Conservation (phyloP, 2,888 invertebrate genomes). For the Choristoneura rosaceana region DNA sequence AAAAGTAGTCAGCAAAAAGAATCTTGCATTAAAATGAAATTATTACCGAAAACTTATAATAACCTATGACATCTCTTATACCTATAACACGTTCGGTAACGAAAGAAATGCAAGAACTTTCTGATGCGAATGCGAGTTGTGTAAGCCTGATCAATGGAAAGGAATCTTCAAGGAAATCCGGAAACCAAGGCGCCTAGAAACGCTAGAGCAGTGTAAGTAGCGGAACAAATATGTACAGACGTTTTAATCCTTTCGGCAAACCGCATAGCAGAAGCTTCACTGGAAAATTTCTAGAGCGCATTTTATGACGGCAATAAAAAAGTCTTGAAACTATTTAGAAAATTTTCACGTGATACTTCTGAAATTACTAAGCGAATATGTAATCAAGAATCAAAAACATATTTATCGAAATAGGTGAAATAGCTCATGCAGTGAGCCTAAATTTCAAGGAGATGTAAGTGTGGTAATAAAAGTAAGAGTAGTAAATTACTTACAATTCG, state of each 20-base stretch:
- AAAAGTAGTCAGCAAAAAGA: too few relatives aligned
- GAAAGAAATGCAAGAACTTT: not conserved
- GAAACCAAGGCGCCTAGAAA: constrained; percentile 8
- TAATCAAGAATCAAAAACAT: not conserved
- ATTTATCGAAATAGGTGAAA: too few relatives aligned
- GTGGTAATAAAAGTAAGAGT: too few relatives aligned
- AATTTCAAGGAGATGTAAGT: too few relatives aligned
- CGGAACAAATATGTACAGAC: constrained; percentile 35
- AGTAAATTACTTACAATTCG: too few relatives aligned
- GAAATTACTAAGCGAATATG: not conserved
- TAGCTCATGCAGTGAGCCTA: too few relatives aligned
- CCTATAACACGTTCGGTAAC: not conserved
- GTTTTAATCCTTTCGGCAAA: constrained; percentile 33
- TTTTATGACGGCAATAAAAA: constrained; percentile 24
- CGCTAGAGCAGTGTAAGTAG: constrained; percentile 26
- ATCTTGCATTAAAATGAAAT: too few relatives aligned
- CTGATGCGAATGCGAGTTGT: not conserved
- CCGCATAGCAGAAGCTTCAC: constrained; percentile 3
- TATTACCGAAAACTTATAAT: too few relatives aligned
- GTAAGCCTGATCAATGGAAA: constrained; percentile 1
- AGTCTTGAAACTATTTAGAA: constrained; percentile 1
- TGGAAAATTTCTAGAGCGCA: constrained; percentile 16
- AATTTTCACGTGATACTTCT: not conserved
- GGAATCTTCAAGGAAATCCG: constrained; percentile 14
- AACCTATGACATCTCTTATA: not conserved